These are phyloP conservation scores for Saccostrea echinata DNA, from an alignment of 1,140 invertebrate species.

Conservation along the genomic window DNA sequence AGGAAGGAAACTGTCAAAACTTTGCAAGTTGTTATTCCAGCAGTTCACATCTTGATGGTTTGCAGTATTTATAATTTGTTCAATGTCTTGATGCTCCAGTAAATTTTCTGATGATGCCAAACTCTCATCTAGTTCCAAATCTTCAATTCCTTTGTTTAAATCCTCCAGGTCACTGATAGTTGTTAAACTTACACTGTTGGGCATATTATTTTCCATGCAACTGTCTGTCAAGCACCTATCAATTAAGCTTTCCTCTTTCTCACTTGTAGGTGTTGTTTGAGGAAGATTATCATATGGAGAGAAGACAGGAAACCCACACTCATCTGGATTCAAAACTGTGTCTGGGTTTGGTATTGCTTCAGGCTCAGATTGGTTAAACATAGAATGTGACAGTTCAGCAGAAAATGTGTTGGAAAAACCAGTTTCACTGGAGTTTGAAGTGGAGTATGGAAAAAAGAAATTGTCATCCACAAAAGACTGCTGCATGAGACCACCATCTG, in stretches of 20 bases:
- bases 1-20: neutral
- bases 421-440: neutral
- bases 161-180: conserved; percentile 15
- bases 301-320: neutral
- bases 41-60: neutral
- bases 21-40: conserved; percentile 11
- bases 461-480: neutral
- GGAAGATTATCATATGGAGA: conserved; percentile 46
- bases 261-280: neutral
- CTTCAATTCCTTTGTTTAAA: neutral
- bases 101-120: neutral
- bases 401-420: neutral
- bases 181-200: neutral
- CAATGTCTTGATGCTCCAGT: neutral
- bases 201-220: neutral
- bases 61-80: neutral
- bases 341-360: neutral
- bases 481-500: neutral
- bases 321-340: conserved; percentile 6
- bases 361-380: neutral
- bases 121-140: neutral
- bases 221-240: neutral
- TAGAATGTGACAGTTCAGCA: neutral
- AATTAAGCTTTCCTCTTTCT: neutral
- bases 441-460: conserved; percentile 7